A percentile compares a stretch with the other conserved stretches of the same genome.
Evolutionary conservation across 2,797 vertebrate species (phyloP).

Genomic region (Petrocephalus sullivani): DNA sequence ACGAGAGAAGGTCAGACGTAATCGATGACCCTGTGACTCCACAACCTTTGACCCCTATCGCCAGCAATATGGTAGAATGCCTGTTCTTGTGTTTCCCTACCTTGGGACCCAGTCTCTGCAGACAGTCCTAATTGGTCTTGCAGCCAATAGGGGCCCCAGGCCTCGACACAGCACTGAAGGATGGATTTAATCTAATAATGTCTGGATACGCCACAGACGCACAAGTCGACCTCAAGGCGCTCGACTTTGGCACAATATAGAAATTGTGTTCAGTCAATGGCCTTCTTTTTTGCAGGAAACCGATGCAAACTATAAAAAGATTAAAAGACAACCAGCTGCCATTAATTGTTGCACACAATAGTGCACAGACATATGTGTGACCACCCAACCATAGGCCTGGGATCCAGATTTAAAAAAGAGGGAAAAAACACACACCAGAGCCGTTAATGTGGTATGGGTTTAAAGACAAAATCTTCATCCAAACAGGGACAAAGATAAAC

Average conservation of each 20-base stretch:
- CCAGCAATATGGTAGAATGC: not conserved
- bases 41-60: not conserved
- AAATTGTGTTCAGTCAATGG: not conserved
- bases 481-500: slow-evolving; percentile 7
- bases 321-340: not conserved
- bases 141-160: slow-evolving; percentile 17
- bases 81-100: not conserved
- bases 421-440: too few species aligned
- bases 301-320: slow-evolving; percentile 5
- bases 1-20: not conserved
- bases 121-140: slow-evolving; percentile 32
- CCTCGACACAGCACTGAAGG: slow-evolving; percentile 23
- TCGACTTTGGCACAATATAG: not conserved
- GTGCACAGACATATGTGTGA: not conserved
- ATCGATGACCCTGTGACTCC: slow-evolving; percentile 5
- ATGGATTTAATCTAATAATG: slow-evolving; percentile 44
- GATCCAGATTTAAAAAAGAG: not conserved
- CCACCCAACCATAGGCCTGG: not conserved
- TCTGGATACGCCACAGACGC: not conserved
- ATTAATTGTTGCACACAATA: not conserved
- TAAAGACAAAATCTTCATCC: not conserved
- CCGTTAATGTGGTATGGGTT: not conserved
- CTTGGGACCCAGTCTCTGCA: slow-evolving; percentile 20
- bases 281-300: not conserved
- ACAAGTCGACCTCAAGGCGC: not conserved